A percentile compares a stretch with the other conserved stretches of the same genome.
phyloP scores from a whole-genome alignment of 2,113 vertebrate species.

The Scomber colias region DNA sequence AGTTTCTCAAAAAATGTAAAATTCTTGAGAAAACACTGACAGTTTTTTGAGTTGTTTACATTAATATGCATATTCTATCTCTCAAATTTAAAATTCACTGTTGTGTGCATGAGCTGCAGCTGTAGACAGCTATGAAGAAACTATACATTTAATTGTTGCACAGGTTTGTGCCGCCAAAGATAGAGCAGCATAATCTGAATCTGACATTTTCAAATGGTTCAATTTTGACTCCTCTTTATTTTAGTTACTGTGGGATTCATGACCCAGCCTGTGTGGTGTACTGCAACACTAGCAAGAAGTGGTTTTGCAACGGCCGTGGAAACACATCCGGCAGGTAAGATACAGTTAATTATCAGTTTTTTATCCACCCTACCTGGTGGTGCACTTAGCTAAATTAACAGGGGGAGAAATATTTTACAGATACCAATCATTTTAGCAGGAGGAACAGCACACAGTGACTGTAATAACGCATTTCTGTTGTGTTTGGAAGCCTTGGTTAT shows the following conservation, averaged over 20 bases:
- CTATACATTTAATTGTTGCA: background rate
- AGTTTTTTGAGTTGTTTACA: background rate
- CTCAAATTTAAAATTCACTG: too few relatives aligned
- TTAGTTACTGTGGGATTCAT: constrained; percentile 96
- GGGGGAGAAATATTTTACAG: constrained; percentile 8
- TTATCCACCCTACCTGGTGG: background rate
- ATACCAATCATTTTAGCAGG: background rate
- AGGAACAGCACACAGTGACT: background rate
- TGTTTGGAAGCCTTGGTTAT: background rate
- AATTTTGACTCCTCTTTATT: constrained; percentile 19
- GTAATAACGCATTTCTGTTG: background rate
- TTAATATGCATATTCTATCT: background rate
- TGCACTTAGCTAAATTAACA: constrained; percentile 10
- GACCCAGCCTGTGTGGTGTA: constrained; percentile 98
- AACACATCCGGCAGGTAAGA: constrained; percentile 96
- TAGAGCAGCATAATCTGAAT: background rate
- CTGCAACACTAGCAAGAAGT: constrained; percentile 99
- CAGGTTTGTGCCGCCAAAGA: background rate
- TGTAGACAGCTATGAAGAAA: background rate
- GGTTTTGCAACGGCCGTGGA: constrained; percentile 97
- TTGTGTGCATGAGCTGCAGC: background rate
- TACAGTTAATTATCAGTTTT: background rate
- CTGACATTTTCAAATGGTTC: background rate
- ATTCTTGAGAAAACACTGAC: background rate
- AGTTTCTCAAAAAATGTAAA: background rate